Base-by-base conservation (phyloP, 2,797 vertebrate genomes). In the Margarornis squamiger region DNA sequence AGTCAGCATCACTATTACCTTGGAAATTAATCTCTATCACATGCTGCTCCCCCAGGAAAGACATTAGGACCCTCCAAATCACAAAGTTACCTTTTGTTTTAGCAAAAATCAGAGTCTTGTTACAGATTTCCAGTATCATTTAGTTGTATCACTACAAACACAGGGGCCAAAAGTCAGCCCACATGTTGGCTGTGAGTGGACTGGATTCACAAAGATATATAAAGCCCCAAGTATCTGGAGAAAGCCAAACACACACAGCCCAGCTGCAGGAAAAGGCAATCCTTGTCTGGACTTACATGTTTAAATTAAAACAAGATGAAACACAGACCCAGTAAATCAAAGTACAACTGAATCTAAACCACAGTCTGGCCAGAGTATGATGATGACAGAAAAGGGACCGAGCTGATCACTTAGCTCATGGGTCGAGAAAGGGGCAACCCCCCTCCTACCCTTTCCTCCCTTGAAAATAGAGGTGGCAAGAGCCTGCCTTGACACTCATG, bases 291-390 rank as follows among this genome's bases (percentile, higher is more conserved):
- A 84, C 58, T 45, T 68, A 52, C 0, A 0, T 10, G 41, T 38
- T 82, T 32, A 26, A 78, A 77, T 68, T 65, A 92, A 77, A 92
- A 51, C 23, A 59, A 79, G 66, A 74, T 19, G 74, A 91, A 86
- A 52, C 36, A 77, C 45, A 67, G 32, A 45, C 26, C 10, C 41
- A 71, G 39, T 43, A 78, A 80, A 83, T 18, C 30, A 62, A 77
- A 88, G 45, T 43, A 48, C 10, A 46, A 38, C 6, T 21, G 46
- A 57, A 46, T 58, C 13, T 48, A 45, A 88, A 65, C 75, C 6
- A 58, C 23, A 34, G 32, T 21, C 45, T 9, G 6, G 32, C 49
- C 62, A 58, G 8, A 9, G 46, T 27, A 22, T 38, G 46, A 57
- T 6, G 11, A 45, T 32, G 24, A 57, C 41, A 78, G 66, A 24